phyloP scores from a whole-genome alignment of 2,888 invertebrate genomes.

The Drosophila lutescens region DNA sequence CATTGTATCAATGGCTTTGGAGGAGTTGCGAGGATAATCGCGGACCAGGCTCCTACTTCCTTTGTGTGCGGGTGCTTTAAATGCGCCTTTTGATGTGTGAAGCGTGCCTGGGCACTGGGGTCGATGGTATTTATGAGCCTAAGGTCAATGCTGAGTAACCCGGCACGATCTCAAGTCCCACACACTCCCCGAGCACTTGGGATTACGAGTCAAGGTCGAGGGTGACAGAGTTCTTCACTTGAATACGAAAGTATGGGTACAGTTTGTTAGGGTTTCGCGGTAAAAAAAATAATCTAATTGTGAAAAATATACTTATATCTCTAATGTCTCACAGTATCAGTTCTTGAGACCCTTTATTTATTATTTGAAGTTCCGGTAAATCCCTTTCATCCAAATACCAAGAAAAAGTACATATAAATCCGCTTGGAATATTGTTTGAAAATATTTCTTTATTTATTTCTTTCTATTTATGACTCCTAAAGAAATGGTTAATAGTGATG shows the following conservation, averaged over 20 bases:
- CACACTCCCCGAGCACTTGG: constrained; percentile 13
- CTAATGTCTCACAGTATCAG: too few species aligned
- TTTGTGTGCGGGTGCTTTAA: constrained; percentile 3
- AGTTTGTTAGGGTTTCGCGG: not conserved
- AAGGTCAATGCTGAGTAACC: constrained; percentile 60
- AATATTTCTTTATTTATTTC: too few species aligned
- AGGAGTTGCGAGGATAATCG: constrained; percentile 63
- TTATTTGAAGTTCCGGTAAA: too few species aligned
- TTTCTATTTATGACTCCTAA: too few species aligned
- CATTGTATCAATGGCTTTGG: constrained; percentile 9
- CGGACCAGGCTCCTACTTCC: constrained; percentile 26
- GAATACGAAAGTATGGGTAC: not conserved
- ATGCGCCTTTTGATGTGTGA: constrained; percentile 32
- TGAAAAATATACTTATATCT: too few species aligned
- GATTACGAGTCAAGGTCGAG: constrained; percentile 53
- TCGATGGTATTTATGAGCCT: constrained; percentile 53
- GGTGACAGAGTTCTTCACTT: constrained; percentile 6
- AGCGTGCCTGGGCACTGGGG: constrained; percentile 63
- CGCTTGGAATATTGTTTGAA: too few species aligned
- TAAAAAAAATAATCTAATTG: too few species aligned
- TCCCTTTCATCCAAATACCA: too few species aligned
- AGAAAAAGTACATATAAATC: too few species aligned
- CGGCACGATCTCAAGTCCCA: constrained; percentile 56
- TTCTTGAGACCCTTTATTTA: too few species aligned
- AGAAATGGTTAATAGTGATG: too few species aligned